Conservation (phyloP, 2,113 vertebrate species). For the Aegotheles bennettii region DNA sequence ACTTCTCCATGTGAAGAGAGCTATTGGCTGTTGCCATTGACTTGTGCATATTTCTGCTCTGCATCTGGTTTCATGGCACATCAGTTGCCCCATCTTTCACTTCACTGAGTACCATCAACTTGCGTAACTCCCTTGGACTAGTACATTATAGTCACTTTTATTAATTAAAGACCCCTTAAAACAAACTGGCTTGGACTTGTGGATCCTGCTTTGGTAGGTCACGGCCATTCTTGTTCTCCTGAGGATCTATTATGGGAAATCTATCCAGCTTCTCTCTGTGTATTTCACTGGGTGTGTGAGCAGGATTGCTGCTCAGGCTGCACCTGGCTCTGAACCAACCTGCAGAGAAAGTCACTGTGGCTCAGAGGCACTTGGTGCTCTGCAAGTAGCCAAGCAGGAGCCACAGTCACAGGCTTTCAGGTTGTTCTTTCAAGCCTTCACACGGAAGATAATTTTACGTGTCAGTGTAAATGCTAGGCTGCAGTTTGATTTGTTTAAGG, state of each 20-base stretch:
- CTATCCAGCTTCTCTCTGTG: background rate
- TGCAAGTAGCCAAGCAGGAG: background rate
- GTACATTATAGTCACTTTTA: rapidly evolving
- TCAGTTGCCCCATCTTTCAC: background rate
- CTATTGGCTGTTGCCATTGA: background rate
- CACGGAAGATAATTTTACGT: background rate
- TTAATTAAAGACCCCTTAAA: background rate
- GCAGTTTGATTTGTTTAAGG: background rate
- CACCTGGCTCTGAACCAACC: background rate
- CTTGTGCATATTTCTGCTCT: background rate
- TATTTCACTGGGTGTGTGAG: background rate
- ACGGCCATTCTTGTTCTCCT: background rate
- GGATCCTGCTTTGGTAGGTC: background rate
- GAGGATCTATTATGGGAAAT: background rate
- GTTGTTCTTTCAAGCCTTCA: background rate
- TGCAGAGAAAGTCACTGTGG: background rate
- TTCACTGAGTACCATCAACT: background rate
- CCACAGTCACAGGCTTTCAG: background rate
- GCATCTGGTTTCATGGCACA: background rate
- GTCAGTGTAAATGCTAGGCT: background rate
- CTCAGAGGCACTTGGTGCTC: background rate
- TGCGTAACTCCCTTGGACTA: background rate
- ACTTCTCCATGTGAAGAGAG: background rate
- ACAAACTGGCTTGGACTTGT: background rate
- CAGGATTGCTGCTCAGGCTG: background rate